phyloP scores from a whole-genome alignment of 1,140 invertebrate genomes.

The Battus philenor region DNA sequence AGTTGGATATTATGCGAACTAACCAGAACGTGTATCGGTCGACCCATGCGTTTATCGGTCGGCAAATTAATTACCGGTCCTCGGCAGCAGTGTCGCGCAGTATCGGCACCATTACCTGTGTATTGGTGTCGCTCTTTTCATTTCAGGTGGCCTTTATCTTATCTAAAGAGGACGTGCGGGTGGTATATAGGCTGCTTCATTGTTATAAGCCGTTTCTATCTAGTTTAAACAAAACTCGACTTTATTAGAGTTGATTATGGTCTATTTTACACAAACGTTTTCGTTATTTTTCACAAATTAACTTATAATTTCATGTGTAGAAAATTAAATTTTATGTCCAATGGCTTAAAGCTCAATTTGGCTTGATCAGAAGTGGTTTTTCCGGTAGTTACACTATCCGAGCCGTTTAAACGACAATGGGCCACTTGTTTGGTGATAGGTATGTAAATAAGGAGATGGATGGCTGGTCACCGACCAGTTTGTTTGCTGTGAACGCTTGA shows the following conservation, averaged over 20 bases:
- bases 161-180: slow-evolving; percentile 75
- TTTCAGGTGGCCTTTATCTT: slow-evolving; percentile 70
- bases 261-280: slow-evolving; percentile 15
- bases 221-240: slow-evolving; percentile 22
- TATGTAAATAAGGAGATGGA: slow-evolving; percentile 71
- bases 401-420: slow-evolving; percentile 59
- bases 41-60: slow-evolving; percentile 37
- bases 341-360: slow-evolving; percentile 31
- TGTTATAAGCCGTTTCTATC: slow-evolving; percentile 36
- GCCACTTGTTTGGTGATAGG: slow-evolving; percentile 64
- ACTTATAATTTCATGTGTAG: slow-evolving; percentile 23
- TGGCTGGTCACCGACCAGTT: slow-evolving; percentile 63
- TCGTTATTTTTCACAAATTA: slow-evolving; percentile 43
- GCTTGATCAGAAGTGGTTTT: slow-evolving; percentile 30
- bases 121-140: slow-evolving; percentile 66
- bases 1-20: slow-evolving; percentile 10
- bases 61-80: slow-evolving; percentile 63
- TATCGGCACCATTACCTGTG: slow-evolving; percentile 61
- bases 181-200: slow-evolving; percentile 59
- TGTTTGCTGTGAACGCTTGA: slow-evolving; percentile 33
- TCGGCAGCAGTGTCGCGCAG: slow-evolving; percentile 22
- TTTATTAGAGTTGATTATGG: slow-evolving; percentile 15
- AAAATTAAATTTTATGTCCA: slow-evolving; percentile 1
- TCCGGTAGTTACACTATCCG: slow-evolving; percentile 61
- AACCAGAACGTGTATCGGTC: slow-evolving; percentile 22